These are phyloP conservation scores for Eulemur macaco DNA, from an alignment of 2,113 vertebrate species.

Conservation along the genomic window DNA sequence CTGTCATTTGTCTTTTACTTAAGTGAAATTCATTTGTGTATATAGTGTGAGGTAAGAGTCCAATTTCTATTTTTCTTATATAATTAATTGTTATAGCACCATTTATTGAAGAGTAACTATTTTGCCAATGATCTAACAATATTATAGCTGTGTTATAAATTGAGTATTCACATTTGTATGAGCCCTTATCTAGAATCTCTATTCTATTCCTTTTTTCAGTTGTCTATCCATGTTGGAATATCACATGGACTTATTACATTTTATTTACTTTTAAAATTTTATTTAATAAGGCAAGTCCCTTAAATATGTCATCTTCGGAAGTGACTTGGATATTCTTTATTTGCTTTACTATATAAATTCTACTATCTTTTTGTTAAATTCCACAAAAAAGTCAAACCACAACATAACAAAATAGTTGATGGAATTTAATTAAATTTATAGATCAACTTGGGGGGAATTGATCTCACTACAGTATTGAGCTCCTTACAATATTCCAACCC, in stretches of 20 bases:
- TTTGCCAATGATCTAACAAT: neutral
- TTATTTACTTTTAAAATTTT: neutral
- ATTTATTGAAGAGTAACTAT: neutral
- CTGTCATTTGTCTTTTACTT: neutral
- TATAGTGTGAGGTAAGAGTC: neutral
- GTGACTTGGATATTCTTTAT: neutral
- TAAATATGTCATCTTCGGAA: neutral
- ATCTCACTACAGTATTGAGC: neutral
- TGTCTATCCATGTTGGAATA: neutral
- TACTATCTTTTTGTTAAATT: neutral
- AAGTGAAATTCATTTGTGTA: neutral
- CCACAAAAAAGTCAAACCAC: constrained; percentile 11
- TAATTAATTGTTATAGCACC: neutral
- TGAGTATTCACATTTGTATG: neutral
- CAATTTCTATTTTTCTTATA: neutral
- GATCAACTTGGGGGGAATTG: neutral
- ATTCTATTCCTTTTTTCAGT: neutral
- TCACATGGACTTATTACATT: neutral
- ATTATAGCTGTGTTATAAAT: neutral
- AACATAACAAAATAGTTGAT: neutral
- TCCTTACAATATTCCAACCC: neutral
- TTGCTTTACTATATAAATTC: neutral
- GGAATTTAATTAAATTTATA: neutral
- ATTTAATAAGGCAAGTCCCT: neutral
- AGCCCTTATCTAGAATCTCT: neutral